Base-by-base conservation (phyloP, 2,888 invertebrate genomes). In the Philopedon plagiatum region DNA sequence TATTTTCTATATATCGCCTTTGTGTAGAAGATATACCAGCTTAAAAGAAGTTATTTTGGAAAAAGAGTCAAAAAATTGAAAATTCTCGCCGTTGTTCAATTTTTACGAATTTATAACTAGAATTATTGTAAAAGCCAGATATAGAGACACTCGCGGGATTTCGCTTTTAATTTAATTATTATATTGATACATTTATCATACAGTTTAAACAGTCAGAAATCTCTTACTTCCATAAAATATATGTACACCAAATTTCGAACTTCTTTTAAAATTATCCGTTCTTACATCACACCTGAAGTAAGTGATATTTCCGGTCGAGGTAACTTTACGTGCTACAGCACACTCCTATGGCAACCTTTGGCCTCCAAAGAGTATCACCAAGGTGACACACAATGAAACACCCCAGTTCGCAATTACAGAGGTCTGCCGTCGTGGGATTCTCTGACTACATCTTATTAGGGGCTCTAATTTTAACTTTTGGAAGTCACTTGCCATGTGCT, bases 341-440 rank as follows among this genome's bases (percentile, higher is more conserved):
- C 82, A 82, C 80, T 77, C 78, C 82, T 82, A 82, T 83, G 80
- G 82, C 83, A 83, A 83, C 83, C 80, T 82, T 81, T 81, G 80
- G 80, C 80, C 81, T 79, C 77, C 57, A 23, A 63, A 76, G 73
- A 78, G 70, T 75, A 80, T 83, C 81, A 81, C 83, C 83, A 81
- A 79, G 83, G 82, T 81, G 82, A 82, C 80, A 74, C 78, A 77
- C 76, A 78, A 78, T 78, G 76, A 76, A 76, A 68, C 71, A 64
- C 70, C 73, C 73, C 65, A 66, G 62, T 69, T 74, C 70, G 66
- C 73, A 71, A 71, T 71, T 71, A 71, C 34, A 49, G 65, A 69
- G 62, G 69, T 69, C 62, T 51, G 71, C 60, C 71, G 60, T 37
- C 57, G 63, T 29, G 62, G 58, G 70, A 62, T 57, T 58, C 57